Conservation (phyloP, 2,113 vertebrate genomes). For the Dryoscopus gambensis region DNA sequence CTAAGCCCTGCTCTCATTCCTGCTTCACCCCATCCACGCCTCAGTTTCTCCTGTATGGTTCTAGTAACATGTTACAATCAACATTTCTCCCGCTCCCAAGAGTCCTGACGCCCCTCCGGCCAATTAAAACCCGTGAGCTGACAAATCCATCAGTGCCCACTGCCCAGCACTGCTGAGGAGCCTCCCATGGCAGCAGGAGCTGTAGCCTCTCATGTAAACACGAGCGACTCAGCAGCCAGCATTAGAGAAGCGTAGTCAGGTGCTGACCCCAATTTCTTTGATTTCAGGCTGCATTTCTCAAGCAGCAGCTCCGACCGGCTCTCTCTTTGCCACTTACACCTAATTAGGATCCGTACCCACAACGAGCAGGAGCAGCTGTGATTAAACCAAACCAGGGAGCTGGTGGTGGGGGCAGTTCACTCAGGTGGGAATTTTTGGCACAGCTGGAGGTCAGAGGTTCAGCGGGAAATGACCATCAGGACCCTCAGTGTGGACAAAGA, state of each 20-base stretch:
- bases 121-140: background rate
- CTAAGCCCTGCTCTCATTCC: background rate
- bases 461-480: background rate
- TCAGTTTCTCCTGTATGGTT: background rate
- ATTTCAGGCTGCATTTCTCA: constrained; percentile 32
- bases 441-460: accelerated
- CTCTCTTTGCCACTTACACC: background rate
- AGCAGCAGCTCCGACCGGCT: background rate
- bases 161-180: background rate
- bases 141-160: background rate
- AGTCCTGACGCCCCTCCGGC: background rate
- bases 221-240: constrained; percentile 13
- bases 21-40: accelerated
- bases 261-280: constrained; percentile 42
- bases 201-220: background rate
- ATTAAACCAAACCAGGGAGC: background rate
- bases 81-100: background rate
- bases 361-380: background rate
- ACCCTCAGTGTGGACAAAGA: background rate
- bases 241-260: background rate
- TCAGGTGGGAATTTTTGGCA: background rate
- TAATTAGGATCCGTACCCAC: constrained; percentile 7
- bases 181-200: background rate
- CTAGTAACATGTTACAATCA: accelerated
- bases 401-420: background rate